Evolutionary conservation across 2,113 vertebrate species (phyloP), one percentile per base, ranked within the genome.

Genomic region (Chaetodon auriga): DNA sequence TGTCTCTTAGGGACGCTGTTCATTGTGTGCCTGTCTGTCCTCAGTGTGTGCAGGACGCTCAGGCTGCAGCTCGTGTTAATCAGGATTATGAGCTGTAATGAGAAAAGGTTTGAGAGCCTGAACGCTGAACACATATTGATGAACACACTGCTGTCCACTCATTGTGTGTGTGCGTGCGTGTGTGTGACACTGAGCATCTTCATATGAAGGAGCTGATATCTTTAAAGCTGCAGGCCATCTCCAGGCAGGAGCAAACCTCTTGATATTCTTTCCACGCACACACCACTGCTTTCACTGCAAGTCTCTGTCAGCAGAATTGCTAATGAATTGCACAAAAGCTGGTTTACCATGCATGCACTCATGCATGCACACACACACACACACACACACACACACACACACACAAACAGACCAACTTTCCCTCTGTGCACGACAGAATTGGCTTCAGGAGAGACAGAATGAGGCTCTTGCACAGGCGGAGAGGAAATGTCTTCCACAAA

Each of bases 281-380:
- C 78, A 73, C 85, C 68, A 75, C 83, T 83, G 77, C 83, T 82
- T 82, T 86, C 82, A 57, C 82, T 75, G 83, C 66, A 74, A 88
- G 88, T 90, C 91, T 87, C 87, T 86, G 92, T 93, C 92, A 93
- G 92, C 92, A 91, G 87, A 93, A 92, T 93, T 89, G 88, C 79
- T 88, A 93, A 92, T 91, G 89, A 90, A 91, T 75, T 83, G 78
- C 82, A 92, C 85, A 87, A 91, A 93, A 90, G 66, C 75, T 60
- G 54, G 81, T 90, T 92, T 89, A 80, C 77, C 84, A 88, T 90
- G 76, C 78, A 64, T 87, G 66, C 86, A 69, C 73, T 38, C 81
- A 80, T 48, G 36, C 84, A 68, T 16, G 41, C 49, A 65, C 21
- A 6, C 83, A 61, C 65, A 63, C 70, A 63, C 60, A 54, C 58